phyloP scores from a whole-genome alignment of 2,888 invertebrate species.

The Macrosiphum euphorbiae region DNA sequence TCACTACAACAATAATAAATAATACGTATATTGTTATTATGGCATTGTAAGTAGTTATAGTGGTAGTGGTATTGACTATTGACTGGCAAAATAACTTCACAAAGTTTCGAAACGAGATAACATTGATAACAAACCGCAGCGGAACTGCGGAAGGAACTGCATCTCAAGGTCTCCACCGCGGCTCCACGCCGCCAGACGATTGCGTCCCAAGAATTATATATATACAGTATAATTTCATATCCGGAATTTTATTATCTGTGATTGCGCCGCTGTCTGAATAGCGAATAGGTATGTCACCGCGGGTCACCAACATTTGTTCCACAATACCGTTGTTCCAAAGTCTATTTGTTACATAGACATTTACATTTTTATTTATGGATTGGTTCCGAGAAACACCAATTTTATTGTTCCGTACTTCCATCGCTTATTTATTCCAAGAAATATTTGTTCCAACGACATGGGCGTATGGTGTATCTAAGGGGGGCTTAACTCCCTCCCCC shows the following conservation, averaged over 20 bases:
- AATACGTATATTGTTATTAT: not conserved
- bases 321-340: too few species aligned
- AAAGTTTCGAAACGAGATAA: conserved; percentile 16
- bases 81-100: conserved; percentile 45
- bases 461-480: too few species aligned
- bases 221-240: too few species aligned
- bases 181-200: not conserved
- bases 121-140: conserved; percentile 39
- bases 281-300: not conserved
- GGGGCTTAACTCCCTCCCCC: too few species aligned
- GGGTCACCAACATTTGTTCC: too few species aligned
- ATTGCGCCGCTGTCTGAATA: not conserved
- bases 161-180: not conserved
- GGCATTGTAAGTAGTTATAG: not conserved
- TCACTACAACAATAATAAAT: not conserved
- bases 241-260: not conserved
- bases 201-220: not conserved
- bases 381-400: too few species aligned
- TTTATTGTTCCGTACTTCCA: not conserved
- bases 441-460: too few species aligned
- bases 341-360: too few species aligned
- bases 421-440: too few species aligned
- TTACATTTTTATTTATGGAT: not conserved
- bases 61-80: not conserved
- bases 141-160: not conserved